Evolutionary conservation across 2,888 invertebrate genomes (phyloP), one percentile per base, ranked within the genome.

Genomic region (Pristionchus mayeri): DNA sequence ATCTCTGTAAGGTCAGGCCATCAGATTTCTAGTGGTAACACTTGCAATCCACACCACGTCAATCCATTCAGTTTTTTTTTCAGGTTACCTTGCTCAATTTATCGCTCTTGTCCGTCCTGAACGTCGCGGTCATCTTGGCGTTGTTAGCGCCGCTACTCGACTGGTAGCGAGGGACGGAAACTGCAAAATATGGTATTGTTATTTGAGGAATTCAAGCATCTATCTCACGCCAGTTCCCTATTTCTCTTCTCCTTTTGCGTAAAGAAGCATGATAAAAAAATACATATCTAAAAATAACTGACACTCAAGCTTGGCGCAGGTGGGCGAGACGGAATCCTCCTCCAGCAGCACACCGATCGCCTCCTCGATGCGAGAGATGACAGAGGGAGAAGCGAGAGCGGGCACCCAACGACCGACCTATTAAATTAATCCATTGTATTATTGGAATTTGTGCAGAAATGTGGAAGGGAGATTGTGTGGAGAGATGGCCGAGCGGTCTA

Each of bases 121-220:
- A 89, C 44, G 87, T 86, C 85, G 87, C 87, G 16, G 85, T 63
- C 16, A 88, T 83, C 67, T 86, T 44, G 24, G 88, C 87, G 75
- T 87, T 88, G 40, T 87, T 86, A 27, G 86, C 86, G 9, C 87
- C 85, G 7, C 81, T 84, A 0, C 85, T 85, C 84, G 85, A 79
- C 81, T 87, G 87, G n/a, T 71, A 71, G 40, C 71, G 71, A 37
- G 87, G 87, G n/a, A 87, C 86, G 0, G 86, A 84, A 4, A 89
- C 88, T 82, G 86, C 85, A 44, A 87, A 24, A 34, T 83, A 40
- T n/a, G 21, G 9, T 16, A 27, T 78, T 27, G 30, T 75, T n/a
- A 27, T 78, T 30, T n/a, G n/a, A n/a, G n/a, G n/a, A n/a, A n/a
- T n/a, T n/a, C n/a, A n/a, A n/a, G n/a, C n/a, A n/a, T n/a, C n/a